Percentiles rank a stretch among this genome's conserved stretches.
Evolutionary conservation across 1,140 invertebrate genomes (phyloP).

Genomic region (Hypsibius dujardini): DNA sequence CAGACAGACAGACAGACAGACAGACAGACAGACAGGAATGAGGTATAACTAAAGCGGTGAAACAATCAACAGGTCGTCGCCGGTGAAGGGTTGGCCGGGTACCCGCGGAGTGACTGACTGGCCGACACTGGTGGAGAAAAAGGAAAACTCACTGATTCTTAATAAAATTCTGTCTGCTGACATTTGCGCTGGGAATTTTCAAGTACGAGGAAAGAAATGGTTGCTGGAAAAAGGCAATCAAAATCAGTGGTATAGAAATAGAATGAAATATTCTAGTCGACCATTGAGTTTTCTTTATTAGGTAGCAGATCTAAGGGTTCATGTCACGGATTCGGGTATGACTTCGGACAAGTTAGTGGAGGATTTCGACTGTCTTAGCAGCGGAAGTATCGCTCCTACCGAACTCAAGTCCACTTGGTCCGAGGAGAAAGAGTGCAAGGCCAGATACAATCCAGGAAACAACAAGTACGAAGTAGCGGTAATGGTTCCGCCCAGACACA

Average conservation of each 20-base stretch:
- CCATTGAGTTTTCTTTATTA: background rate
- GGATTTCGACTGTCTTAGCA: conserved; percentile 8
- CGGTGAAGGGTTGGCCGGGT: background rate
- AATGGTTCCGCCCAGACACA: background rate
- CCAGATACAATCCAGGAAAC: background rate
- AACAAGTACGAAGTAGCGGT: background rate
- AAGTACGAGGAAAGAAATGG: background rate
- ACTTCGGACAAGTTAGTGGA: background rate
- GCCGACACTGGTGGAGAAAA: background rate
- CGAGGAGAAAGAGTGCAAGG: background rate
- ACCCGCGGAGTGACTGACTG: background rate
- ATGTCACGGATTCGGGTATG: background rate
- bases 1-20: too few species aligned
- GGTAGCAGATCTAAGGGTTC: background rate
- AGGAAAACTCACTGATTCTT: background rate
- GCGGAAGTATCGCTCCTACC: background rate
- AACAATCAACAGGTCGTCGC: background rate
- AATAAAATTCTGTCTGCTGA: background rate
- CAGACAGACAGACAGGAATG: background rate
- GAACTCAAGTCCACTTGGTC: background rate
- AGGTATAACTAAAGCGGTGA: background rate
- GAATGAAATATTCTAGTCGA: background rate
- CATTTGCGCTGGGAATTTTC: background rate
- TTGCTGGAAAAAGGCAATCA: background rate
- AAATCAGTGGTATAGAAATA: background rate